Evolutionary conservation across 92 coral and sea anemone genomes (phyloP).

Genomic region (Phenganax stokvisi): DNA sequence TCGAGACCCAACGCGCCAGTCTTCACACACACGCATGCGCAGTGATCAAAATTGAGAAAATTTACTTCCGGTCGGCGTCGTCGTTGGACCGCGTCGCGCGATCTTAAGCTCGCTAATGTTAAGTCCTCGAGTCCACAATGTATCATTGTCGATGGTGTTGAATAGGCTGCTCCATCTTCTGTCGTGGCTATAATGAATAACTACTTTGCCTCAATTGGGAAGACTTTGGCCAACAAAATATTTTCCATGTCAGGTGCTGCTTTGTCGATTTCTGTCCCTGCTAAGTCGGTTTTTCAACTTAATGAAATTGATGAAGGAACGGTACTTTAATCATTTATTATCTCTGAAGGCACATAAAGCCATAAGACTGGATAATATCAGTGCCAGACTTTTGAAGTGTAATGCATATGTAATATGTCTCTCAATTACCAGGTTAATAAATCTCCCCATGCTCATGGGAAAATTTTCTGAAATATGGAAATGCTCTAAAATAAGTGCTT

Average conservation of each 20-base stretch:
- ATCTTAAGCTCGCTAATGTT: conserved; percentile 39
- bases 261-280: conserved; percentile 1
- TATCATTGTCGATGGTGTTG: conserved; percentile 45
- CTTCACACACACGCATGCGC: conserved; percentile 15
- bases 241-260: neutral
- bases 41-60: neutral
- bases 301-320: conserved; percentile 28
- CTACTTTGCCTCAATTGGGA: conserved; percentile 52
- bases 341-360: conserved; percentile 23
- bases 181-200: conserved; percentile 52
- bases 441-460: conserved; percentile 24
- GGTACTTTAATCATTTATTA: conserved; percentile 22
- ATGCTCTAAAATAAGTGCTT: conserved; percentile 17
- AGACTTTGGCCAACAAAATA: conserved; percentile 24
- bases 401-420: conserved; percentile 38
- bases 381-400: conserved; percentile 37
- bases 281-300: conserved; percentile 31
- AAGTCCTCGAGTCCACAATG: conserved; percentile 49
- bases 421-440: conserved; percentile 29
- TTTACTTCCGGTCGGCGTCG: conserved; percentile 36
- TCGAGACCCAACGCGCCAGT: conserved; percentile 7
- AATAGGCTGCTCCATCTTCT: conserved; percentile 40
- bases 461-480: conserved; percentile 36
- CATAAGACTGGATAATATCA: conserved; percentile 31
- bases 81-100: conserved; percentile 15